Percentiles rank a stretch among this genome's conserved stretches.
Evolutionary conservation across 2,888 invertebrate species (phyloP).

Genomic region (Allacma fusca): DNA sequence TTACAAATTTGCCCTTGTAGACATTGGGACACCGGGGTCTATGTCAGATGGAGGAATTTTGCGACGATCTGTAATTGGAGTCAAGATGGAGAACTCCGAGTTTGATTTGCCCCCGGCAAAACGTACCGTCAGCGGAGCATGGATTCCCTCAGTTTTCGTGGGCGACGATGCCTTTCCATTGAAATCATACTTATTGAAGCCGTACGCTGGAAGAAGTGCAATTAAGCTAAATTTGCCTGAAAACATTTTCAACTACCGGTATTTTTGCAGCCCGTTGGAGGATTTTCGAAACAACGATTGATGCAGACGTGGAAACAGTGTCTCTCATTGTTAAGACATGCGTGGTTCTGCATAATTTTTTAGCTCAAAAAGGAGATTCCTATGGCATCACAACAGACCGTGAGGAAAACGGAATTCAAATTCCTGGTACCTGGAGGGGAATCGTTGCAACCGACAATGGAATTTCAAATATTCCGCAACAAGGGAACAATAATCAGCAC

Average conservation of each 20-base stretch:
- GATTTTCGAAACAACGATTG: too few relatives aligned
- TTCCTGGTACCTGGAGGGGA: slow-evolving; percentile 6
- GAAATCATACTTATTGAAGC: too few relatives aligned
- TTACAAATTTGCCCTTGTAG: too few relatives aligned
- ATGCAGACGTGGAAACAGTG: slow-evolving; percentile 48
- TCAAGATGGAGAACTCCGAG: neutral
- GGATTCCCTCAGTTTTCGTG: too few relatives aligned
- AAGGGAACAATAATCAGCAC: slow-evolving; percentile 22
- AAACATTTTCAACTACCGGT: slow-evolving; percentile 47
- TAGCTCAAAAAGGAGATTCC: slow-evolving; percentile 34
- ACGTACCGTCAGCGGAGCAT: slow-evolving; percentile 10
- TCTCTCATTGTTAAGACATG: slow-evolving; percentile 39
- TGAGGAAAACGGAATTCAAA: neutral
- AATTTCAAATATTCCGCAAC: neutral
- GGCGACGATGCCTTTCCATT: too few relatives aligned
- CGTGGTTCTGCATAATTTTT: slow-evolving; percentile 47
- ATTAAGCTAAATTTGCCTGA: too few relatives aligned
- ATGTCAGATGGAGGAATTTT: slow-evolving; percentile 47
- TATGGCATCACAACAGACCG: slow-evolving; percentile 19
- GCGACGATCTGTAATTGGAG: neutral
- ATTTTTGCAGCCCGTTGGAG: slow-evolving; percentile 48
- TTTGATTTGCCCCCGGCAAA: slow-evolving; percentile 39
- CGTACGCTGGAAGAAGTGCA: too few relatives aligned
- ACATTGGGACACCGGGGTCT: slow-evolving; percentile 44
- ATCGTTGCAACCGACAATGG: neutral